Evolutionary conservation across 2,888 invertebrate species (phyloP).

Genomic region (Steinernema carpocapsae): DNA sequence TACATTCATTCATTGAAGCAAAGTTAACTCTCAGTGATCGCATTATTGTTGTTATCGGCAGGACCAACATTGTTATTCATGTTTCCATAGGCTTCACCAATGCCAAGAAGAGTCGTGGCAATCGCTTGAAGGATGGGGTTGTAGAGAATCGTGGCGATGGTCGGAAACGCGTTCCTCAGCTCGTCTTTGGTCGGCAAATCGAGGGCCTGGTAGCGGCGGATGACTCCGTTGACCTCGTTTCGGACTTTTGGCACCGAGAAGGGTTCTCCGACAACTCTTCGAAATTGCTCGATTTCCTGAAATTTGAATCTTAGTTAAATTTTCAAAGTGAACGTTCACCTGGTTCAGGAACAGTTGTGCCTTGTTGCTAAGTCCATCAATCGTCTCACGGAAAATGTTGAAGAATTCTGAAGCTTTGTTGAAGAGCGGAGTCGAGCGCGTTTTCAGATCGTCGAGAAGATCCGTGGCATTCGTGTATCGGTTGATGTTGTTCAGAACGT

Average conservation of each 20-base stretch:
- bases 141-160: constrained; percentile 43
- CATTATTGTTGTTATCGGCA: too few relatives aligned
- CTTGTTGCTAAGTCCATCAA: constrained; percentile 44
- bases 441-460: constrained; percentile 44
- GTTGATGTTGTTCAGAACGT: constrained; percentile 47
- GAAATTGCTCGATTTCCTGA: constrained; percentile 42
- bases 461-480: constrained; percentile 43
- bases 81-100: too few relatives aligned
- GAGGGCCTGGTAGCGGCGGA: constrained; percentile 43
- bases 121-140: constrained; percentile 29
- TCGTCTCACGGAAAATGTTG: constrained; percentile 39
- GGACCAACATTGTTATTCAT: too few relatives aligned
- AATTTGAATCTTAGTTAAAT: constrained; percentile 12
- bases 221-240: constrained; percentile 40
- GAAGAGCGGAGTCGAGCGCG: constrained; percentile 49
- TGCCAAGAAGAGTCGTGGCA: not conserved
- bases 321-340: constrained; percentile 40
- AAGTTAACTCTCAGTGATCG: too few relatives aligned
- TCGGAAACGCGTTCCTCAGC: constrained; percentile 45
- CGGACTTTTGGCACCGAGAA: constrained; percentile 43
- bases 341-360: constrained; percentile 48
- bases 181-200: constrained; percentile 44
- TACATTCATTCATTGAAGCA: too few relatives aligned
- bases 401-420: constrained; percentile 49
- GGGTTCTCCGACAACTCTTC: constrained; percentile 35